phyloP scores from a whole-genome alignment of 2,113 vertebrate species.

The Amblyopsis rosae region DNA sequence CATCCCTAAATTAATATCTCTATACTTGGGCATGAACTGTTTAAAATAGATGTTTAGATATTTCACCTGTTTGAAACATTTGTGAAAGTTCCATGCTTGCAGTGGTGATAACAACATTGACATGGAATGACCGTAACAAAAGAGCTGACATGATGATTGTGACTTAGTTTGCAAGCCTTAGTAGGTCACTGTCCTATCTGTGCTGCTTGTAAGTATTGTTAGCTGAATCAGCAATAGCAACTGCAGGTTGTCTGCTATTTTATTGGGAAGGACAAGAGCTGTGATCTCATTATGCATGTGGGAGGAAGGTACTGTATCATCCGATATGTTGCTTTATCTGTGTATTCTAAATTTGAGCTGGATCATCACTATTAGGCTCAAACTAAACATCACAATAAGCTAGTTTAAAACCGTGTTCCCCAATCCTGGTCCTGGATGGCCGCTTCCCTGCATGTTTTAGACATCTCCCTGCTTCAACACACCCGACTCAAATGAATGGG shows the following conservation, averaged over 20 bases:
- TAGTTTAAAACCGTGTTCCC: too few relatives aligned
- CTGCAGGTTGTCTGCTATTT: neutral
- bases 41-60: conserved; percentile 26
- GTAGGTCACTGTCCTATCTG: neutral
- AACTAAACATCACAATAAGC: too few relatives aligned
- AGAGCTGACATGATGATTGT: neutral
- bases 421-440: too few relatives aligned
- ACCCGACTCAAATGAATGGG: too few relatives aligned
- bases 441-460: too few relatives aligned
- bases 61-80: conserved; percentile 6
- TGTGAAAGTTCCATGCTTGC: conserved; percentile 18
- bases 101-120: conserved; percentile 15
- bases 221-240: conserved; percentile 9
- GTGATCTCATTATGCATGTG: neutral
- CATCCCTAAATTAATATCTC: neutral
- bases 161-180: neutral
- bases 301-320: too few relatives aligned
- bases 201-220: conserved; percentile 5
- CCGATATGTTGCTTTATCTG: too few relatives aligned
- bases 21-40: neutral
- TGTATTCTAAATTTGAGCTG: too few relatives aligned
- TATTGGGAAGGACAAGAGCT: neutral
- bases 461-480: too few relatives aligned
- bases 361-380: too few relatives aligned
- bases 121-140: neutral